Base-by-base conservation (phyloP, 2,888 invertebrate genomes). In the Prosapia bicincta region DNA sequence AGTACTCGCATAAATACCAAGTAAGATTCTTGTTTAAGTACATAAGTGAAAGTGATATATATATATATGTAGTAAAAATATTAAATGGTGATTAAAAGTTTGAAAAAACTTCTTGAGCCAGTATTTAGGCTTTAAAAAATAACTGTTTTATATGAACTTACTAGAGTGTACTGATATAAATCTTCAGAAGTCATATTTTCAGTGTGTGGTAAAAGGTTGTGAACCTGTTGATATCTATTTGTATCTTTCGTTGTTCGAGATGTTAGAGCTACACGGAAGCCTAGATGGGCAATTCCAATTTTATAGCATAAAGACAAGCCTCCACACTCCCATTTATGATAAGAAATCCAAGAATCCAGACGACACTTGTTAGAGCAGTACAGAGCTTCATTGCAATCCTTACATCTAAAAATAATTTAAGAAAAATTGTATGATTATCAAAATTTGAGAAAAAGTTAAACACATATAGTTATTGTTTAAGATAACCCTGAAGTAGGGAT, bases 211-310 rank as follows among this genome's bases (percentile, higher is more conserved):
- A 93, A 84, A 10, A 95, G 86, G 76, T 90, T 88, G 83, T 92
- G 91, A 83, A 95, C 91, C 78, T 90, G 88, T 79, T 90, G 90
- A 85, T 91, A 79, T 88, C 84, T 25, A 79, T 85, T 68, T 81
- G 82, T 80, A 77, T 85, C 83, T 30, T 86, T 85, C 25, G 84
- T 85, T 32, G 84, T 81, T 82, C 86, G 86, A 79, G 87, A 84
- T 23, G 82, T 87, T 9, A 95, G 83, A 26, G 94, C 85, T 1
- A 91, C 89, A 83, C 89, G 88, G 54, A 93, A 85, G n/a, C 92
- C 94, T 76, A 94, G 88, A 84, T 94, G 93, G 0, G 91, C 92
- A 77, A 95, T 91, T 30, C 95, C 95, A 65, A 94, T 89, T 71
- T 91, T 88, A 74, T 90, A 87, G 83, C 92, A 90, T 13, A 95